phyloP scores from a whole-genome alignment of 2,888 invertebrate species.

The Margaritifera margaritifera region DNA sequence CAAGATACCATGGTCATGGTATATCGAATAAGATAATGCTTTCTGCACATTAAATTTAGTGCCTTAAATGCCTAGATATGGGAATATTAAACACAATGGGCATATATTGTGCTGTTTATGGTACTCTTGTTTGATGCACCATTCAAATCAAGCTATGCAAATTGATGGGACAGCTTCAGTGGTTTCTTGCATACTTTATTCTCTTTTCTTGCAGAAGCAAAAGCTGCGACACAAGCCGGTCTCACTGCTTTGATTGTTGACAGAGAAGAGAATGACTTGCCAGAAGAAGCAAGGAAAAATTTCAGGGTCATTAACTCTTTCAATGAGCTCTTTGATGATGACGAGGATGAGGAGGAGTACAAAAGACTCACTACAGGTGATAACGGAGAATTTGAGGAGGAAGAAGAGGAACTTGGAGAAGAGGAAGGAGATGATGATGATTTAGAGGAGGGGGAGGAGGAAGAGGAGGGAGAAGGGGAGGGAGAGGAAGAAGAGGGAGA shows the following conservation, averaged over 20 bases:
- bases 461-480: conserved; percentile 47
- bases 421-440: conserved; percentile 50
- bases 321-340: conserved; percentile 64
- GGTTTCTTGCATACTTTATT: conserved; percentile 9
- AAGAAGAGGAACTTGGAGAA: conserved; percentile 45
- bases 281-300: conserved; percentile 75
- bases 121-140: neutral
- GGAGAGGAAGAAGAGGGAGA: conserved; percentile 77
- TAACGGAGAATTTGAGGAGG: conserved; percentile 45
- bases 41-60: too few species aligned
- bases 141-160: conserved; percentile 1
- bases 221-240: conserved; percentile 86
- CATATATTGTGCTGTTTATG: neutral
- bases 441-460: conserved; percentile 48
- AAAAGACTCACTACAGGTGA: conserved; percentile 42
- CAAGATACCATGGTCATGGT: too few species aligned
- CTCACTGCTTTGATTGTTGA: conserved; percentile 80
- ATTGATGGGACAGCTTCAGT: neutral
- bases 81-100: too few species aligned
- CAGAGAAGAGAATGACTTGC: conserved; percentile 82
- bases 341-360: conserved; percentile 56
- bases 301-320: conserved; percentile 65
- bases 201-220: conserved; percentile 80
- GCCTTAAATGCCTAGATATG: too few species aligned
- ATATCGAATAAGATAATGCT: too few species aligned